phyloP scores from a whole-genome alignment of 1,140 invertebrate species.

The Megathymus violae region DNA sequence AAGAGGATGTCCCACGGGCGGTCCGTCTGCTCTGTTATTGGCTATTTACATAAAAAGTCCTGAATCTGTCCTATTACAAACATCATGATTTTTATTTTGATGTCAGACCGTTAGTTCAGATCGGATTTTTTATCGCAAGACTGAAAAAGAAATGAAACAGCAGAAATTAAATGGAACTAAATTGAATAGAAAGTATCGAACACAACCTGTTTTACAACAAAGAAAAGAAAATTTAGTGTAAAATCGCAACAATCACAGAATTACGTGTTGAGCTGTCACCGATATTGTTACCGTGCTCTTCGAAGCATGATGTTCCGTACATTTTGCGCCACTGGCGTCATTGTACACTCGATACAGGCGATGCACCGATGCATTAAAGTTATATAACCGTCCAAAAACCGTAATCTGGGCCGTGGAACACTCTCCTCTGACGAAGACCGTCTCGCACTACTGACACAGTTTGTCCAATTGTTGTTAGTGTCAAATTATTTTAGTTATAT shows the following conservation, averaged over 20 bases:
- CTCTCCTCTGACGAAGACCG: slow-evolving; percentile 61
- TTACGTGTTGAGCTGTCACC: slow-evolving; percentile 17
- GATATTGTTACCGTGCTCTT: slow-evolving; percentile 20
- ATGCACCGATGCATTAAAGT: slow-evolving; percentile 60
- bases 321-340: slow-evolving; percentile 19
- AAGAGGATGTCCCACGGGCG: too few relatives aligned
- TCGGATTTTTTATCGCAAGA: too few relatives aligned
- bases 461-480: slow-evolving; percentile 41
- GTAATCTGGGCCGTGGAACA: slow-evolving; percentile 56
- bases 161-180: not conserved
- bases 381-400: slow-evolving; percentile 60
- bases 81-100: too few relatives aligned
- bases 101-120: too few relatives aligned
- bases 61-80: too few relatives aligned
- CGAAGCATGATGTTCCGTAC: slow-evolving; percentile 23
- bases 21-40: too few relatives aligned
- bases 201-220: not conserved
- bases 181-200: not conserved
- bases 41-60: too few relatives aligned
- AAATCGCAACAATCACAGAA: slow-evolving; percentile 4
- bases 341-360: slow-evolving; percentile 37
- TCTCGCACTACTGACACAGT: slow-evolving; percentile 54
- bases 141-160: not conserved
- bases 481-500: not conserved
- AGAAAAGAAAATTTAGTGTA: not conserved